Percentiles rank a stretch among this genome's conserved stretches.
Evolutionary conservation across 2,113 vertebrate species (phyloP).

Genomic region (Melanocharis versteri): DNA sequence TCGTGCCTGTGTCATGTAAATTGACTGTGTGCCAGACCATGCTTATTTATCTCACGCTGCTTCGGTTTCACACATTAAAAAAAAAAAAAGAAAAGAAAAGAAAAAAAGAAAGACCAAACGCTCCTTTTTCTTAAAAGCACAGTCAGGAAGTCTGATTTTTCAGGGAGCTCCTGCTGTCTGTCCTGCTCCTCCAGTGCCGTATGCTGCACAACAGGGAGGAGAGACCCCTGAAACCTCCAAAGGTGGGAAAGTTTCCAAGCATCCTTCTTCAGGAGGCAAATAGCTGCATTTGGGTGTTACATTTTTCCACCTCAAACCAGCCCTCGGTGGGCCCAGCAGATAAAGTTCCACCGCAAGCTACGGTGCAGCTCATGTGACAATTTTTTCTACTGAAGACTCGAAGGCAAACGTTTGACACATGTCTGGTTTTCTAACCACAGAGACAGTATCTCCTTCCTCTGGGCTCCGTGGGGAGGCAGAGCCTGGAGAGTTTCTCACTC

Average conservation of each 20-base stretch:
- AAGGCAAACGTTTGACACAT: not conserved
- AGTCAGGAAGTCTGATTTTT: not conserved
- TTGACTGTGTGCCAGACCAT: not conserved
- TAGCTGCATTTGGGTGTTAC: not conserved
- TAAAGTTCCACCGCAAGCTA: not conserved
- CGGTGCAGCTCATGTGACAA: not conserved
- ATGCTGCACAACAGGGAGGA: too few species aligned
- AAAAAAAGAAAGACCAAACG: not conserved
- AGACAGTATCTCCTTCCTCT: conserved; percentile 37
- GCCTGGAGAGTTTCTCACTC: conserved; percentile 1
- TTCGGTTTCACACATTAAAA: not conserved
- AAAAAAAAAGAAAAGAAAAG: fast-evolving
- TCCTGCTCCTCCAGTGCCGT: fast-evolving
- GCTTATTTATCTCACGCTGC: not conserved
- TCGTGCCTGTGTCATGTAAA: not conserved
- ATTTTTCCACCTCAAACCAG: not conserved
- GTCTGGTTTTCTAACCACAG: conserved; percentile 58
- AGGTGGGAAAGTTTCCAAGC: not conserved
- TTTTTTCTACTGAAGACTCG: not conserved
- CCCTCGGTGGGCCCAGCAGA: not conserved
- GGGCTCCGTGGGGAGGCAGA: not conserved
- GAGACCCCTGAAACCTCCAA: not conserved
- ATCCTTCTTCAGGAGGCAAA: not conserved
- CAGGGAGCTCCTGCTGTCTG: not conserved
- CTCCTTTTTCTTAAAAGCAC: not conserved